Conservation (phyloP, 2,888 invertebrate species). For the Escarpia spicata region DNA sequence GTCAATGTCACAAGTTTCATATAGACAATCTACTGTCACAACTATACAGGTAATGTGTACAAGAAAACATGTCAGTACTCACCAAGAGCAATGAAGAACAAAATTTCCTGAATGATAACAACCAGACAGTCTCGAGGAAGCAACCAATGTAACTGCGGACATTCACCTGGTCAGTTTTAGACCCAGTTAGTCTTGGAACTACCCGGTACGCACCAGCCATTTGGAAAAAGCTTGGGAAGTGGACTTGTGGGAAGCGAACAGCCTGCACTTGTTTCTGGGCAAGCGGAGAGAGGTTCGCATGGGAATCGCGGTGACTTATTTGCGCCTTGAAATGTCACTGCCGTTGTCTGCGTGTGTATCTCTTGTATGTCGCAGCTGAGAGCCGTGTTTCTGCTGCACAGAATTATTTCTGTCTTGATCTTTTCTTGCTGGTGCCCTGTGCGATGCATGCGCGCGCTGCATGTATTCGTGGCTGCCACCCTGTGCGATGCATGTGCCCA, state of each 20-base stretch:
- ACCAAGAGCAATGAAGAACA: background rate
- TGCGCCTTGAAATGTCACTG: background rate
- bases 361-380: conserved; percentile 10
- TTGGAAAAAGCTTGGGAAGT: background rate
- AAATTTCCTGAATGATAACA: background rate
- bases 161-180: conserved; percentile 1
- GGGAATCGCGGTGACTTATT: background rate
- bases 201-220: background rate
- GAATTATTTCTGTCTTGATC: background rate
- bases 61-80: background rate
- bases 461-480: background rate
- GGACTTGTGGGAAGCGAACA: background rate
- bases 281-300: too few relatives aligned
- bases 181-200: background rate
- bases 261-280: too few relatives aligned
- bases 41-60: background rate
- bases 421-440: background rate
- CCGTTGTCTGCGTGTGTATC: conserved; percentile 13
- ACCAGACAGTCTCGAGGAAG: background rate
- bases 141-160: background rate
- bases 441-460: background rate
- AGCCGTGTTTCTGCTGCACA: background rate
- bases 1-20: background rate
- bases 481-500: background rate
- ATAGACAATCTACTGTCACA: background rate